A percentile compares a stretch with the other conserved stretches of the same genome.
These are phyloP conservation scores for Brachionus koreanus DNA, from an alignment of 1,140 invertebrate species.

Conservation along the genomic window DNA sequence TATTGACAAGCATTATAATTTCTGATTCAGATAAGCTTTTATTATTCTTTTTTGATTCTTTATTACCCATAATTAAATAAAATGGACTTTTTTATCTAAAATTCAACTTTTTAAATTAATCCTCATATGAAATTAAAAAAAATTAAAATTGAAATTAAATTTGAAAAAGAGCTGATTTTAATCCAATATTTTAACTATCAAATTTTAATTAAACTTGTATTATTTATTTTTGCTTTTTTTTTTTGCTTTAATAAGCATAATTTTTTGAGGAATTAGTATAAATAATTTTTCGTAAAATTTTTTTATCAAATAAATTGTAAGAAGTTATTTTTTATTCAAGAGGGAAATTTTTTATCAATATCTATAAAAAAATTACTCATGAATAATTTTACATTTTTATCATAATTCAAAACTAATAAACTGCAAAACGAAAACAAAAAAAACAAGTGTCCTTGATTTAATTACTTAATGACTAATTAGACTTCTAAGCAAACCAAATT, in stretches of 20 bases:
- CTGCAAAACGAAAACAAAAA: too few species aligned
- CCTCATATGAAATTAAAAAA: neutral
- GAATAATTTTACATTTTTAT: neutral
- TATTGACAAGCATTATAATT: slow-evolving; percentile 53
- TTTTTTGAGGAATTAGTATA: neutral
- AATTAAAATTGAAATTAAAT: neutral
- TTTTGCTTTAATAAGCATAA: neutral
- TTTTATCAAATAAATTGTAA: too few species aligned
- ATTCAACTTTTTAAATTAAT: neutral
- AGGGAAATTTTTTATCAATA: neutral
- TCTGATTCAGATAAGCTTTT: slow-evolving; percentile 51
- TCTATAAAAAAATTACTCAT: neutral
- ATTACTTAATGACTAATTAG: too few species aligned
- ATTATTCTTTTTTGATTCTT: neutral
- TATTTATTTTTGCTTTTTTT: neutral
- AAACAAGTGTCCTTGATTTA: too few species aligned
- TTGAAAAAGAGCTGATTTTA: neutral
- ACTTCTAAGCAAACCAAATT: too few species aligned
- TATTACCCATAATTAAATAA: too few species aligned
- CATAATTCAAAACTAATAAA: neutral
- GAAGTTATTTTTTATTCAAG: neutral
- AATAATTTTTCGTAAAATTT: too few species aligned
- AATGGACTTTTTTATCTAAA: too few species aligned
- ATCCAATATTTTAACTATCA: neutral
- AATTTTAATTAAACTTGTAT: neutral